These are phyloP conservation scores for Cephalopachus bancanus DNA, from an alignment of 2,797 vertebrate genomes.

Conservation along the genomic window DNA sequence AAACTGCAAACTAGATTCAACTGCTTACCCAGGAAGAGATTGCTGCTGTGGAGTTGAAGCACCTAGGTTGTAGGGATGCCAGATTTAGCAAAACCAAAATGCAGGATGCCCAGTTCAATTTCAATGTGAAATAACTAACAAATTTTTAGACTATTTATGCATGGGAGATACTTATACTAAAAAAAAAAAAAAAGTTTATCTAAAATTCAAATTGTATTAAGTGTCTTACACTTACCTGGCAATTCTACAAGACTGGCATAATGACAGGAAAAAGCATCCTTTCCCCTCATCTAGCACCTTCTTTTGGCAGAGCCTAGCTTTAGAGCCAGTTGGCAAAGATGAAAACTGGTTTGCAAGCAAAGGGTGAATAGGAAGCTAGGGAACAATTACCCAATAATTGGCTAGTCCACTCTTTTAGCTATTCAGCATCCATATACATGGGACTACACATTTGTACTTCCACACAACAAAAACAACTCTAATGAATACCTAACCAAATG, in stretches of 20 bases:
- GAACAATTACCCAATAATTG: background rate
- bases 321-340: background rate
- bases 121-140: constrained; percentile 4
- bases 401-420: background rate
- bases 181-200: background rate
- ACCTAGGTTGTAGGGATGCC: background rate
- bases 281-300: background rate
- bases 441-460: background rate
- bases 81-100: constrained; percentile 50
- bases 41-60: background rate
- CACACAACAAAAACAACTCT: background rate
- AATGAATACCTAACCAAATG: constrained; percentile 24
- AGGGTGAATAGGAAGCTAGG: background rate
- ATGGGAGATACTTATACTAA: background rate
- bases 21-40: background rate
- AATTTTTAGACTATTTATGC: constrained; percentile 20
- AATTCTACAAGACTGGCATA: background rate
- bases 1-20: background rate
- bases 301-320: background rate
- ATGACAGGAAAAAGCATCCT: background rate
- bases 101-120: background rate
- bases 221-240: background rate
- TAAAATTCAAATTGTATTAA: constrained; percentile 39
- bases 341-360: background rate
- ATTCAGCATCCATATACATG: background rate